phyloP scores from a whole-genome alignment of 2,888 invertebrate genomes.

The Hesperia comma region DNA sequence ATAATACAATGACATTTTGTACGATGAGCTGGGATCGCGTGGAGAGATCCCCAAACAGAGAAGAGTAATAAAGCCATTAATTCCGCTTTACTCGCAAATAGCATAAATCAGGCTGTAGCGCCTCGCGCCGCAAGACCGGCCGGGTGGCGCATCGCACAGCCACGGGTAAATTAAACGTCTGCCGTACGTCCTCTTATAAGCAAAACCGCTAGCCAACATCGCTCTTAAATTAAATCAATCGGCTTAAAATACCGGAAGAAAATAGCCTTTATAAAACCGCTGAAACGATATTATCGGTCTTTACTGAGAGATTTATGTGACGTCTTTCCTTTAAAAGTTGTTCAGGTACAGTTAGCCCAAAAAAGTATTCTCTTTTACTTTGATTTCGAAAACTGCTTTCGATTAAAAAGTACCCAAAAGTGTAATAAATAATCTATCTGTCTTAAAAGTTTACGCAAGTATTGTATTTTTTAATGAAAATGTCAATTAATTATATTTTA shows the following conservation, averaged over 20 bases:
- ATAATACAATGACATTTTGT: constrained; percentile 36
- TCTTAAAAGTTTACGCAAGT: too few species aligned
- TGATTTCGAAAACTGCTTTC: neutral
- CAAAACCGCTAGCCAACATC: constrained; percentile 54
- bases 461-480: too few species aligned
- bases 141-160: constrained; percentile 61
- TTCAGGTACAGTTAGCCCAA: constrained; percentile 11
- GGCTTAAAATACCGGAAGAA: constrained; percentile 33
- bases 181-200: constrained; percentile 64
- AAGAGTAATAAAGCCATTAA: constrained; percentile 82
- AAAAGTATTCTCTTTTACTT: neutral
- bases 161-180: constrained; percentile 72
- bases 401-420: neutral
- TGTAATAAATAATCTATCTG: too few species aligned
- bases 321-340: constrained; percentile 29
- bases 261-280: constrained; percentile 35
- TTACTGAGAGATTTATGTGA: constrained; percentile 29
- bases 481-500: too few species aligned
- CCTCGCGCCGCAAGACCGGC: constrained; percentile 73
- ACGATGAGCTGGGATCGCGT: constrained; percentile 33
- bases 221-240: constrained; percentile 61
- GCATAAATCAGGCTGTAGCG: constrained; percentile 81
- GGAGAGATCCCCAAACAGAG: constrained; percentile 75
- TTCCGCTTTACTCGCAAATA: constrained; percentile 82
- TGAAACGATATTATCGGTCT: constrained; percentile 33